A percentile compares a stretch with the other conserved stretches of the same genome.
Conservation (phyloP, 1,140 invertebrate genomes). For the Ceratina calcarata region DNA sequence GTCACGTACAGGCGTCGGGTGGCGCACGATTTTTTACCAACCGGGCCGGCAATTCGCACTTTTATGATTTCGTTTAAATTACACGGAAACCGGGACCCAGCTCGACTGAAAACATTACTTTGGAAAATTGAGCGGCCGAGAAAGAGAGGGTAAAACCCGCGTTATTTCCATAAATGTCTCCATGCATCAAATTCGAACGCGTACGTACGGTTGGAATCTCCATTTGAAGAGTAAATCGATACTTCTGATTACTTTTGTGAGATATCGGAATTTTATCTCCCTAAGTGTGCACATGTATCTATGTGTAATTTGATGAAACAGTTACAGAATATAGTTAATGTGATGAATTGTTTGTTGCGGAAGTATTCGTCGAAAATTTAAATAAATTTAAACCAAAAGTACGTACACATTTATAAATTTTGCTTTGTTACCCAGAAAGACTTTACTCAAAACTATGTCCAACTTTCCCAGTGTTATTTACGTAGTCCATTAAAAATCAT, state of each 20-base stretch:
- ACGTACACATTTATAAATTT: background rate
- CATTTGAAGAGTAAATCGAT: background rate
- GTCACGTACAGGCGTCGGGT: slow-evolving; percentile 27
- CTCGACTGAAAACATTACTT: slow-evolving; percentile 22
- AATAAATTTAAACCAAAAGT: too few species aligned
- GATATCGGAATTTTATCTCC: background rate
- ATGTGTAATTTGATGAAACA: background rate
- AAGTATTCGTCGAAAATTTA: too few species aligned
- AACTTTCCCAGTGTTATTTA: background rate
- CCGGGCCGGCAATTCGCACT: slow-evolving; percentile 32
- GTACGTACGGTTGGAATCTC: background rate
- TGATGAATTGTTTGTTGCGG: too few species aligned
- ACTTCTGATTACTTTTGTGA: background rate
- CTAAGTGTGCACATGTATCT: background rate
- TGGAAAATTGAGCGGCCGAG: slow-evolving; percentile 23
- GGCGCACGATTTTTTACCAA: slow-evolving; percentile 55
- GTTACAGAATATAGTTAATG: too few species aligned
- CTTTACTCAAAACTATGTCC: background rate
- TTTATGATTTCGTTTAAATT: slow-evolving; percentile 58
- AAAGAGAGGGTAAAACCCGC: background rate
- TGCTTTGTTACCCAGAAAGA: background rate
- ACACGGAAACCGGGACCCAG: slow-evolving; percentile 24
- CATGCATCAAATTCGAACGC: slow-evolving; percentile 4
- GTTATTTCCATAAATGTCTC: slow-evolving; percentile 34
- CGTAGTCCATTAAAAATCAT: slow-evolving; percentile 6